Evolutionary conservation across 2,888 invertebrate genomes (phyloP).

Genomic region (Ormyrus thymus): DNA sequence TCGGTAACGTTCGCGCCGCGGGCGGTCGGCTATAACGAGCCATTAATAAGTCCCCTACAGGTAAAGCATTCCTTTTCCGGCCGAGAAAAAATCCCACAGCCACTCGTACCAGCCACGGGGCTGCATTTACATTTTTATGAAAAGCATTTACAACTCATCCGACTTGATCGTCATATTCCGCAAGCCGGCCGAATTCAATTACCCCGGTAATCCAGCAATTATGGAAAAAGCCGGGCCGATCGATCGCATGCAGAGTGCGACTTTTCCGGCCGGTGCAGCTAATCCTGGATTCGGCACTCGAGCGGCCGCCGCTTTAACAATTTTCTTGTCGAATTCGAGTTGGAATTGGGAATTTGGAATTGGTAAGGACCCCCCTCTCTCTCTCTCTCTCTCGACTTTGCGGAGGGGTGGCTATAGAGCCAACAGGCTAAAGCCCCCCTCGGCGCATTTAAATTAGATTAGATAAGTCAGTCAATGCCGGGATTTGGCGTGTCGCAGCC

Average conservation of each 20-base stretch:
- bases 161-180: constrained; percentile 45
- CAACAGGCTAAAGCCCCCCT: constrained; percentile 47
- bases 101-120: no score
- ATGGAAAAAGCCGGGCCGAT: constrained; percentile 39
- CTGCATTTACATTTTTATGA: constrained; percentile 64
- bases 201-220: constrained; percentile 80
- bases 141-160: constrained; percentile 64
- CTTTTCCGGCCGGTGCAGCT: neutral
- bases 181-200: constrained; percentile 77
- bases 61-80: no score
- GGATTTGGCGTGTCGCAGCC: constrained; percentile 66
- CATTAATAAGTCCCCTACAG: constrained; percentile 29
- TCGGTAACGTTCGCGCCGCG: constrained; percentile 10
- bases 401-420: neutral
- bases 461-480: constrained; percentile 74
- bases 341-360: neutral
- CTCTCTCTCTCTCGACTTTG: neutral
- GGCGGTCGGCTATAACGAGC: constrained; percentile 37
- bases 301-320: no score
- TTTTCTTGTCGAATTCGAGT: no score
- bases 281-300: constrained; percentile 74
- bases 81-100: no score
- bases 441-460: constrained; percentile 73
- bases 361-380: neutral
- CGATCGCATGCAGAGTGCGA: no score